phyloP scores from a whole-genome alignment of 2,113 vertebrate species.

The Physeter macrocephalus region DNA sequence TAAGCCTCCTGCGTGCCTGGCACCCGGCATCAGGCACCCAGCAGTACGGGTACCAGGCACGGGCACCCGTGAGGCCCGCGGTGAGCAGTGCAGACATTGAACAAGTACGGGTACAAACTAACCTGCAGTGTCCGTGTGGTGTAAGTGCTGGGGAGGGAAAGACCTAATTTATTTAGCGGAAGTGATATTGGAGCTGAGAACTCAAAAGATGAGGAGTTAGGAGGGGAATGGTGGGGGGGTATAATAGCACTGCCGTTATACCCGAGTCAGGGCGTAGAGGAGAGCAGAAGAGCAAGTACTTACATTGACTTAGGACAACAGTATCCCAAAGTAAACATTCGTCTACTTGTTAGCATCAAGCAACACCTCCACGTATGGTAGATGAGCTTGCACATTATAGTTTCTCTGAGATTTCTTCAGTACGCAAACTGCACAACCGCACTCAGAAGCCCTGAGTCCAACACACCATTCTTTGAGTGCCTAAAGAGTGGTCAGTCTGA shows the following conservation, averaged over 20 bases:
- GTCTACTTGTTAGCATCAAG: not conserved
- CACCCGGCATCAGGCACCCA: not conserved
- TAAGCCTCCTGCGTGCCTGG: not conserved
- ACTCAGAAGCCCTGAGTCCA: not conserved
- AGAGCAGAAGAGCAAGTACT: not conserved
- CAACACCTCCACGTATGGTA: too few species aligned
- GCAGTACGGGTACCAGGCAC: fast-evolving
- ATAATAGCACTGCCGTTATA: fast-evolving
- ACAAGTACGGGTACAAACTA: not conserved
- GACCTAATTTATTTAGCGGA: not conserved
- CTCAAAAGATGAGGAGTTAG: not conserved
- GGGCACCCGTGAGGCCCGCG: not conserved
- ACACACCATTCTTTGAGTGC: not conserved
- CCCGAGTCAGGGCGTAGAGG: not conserved
- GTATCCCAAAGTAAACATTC: not conserved
- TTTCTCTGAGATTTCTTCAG: not conserved
- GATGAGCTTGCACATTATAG: not conserved
- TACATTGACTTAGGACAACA: not conserved
- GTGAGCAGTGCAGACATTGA: not conserved
- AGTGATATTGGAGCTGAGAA: not conserved
- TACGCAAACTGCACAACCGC: not conserved
- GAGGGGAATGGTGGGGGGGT: not conserved
- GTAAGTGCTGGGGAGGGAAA: not conserved
- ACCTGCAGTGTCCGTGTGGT: not conserved
- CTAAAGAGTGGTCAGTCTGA: not conserved